Conservation (phyloP, 2,888 invertebrate genomes). For the Hypolimnas misippus region DNA sequence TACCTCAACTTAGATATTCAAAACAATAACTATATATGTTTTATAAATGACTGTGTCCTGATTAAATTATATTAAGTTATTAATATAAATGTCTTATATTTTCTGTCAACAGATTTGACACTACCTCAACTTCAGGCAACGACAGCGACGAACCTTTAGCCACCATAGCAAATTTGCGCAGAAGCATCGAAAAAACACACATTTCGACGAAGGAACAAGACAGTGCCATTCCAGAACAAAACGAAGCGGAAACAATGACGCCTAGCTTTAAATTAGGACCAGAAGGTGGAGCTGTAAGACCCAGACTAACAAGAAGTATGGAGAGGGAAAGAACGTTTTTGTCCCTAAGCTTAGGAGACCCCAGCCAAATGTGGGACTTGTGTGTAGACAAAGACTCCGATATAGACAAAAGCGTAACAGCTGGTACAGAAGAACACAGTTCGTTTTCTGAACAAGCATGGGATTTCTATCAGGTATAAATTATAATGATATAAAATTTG, state of each 20-base stretch:
- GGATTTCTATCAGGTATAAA: slow-evolving; percentile 94
- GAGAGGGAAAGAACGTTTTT: slow-evolving; percentile 72
- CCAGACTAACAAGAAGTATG: slow-evolving; percentile 66
- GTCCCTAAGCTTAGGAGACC: slow-evolving; percentile 72
- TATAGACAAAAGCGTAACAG: slow-evolving; percentile 84
- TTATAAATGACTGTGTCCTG: no score
- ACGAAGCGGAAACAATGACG: slow-evolving; percentile 70
- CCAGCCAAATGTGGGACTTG: slow-evolving; percentile 73
- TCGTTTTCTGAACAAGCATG: slow-evolving; percentile 96
- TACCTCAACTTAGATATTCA: no score
- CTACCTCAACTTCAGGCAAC: slow-evolving; percentile 86
- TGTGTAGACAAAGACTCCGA: slow-evolving; percentile 78
- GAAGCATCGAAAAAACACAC: slow-evolving; percentile 78
- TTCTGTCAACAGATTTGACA: slow-evolving; percentile 73
- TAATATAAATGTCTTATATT: no score
- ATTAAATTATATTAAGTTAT: no score
- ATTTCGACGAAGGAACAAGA: slow-evolving; percentile 68
- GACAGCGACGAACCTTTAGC: slow-evolving; percentile 86
- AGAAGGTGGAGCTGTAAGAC: slow-evolving; percentile 73
- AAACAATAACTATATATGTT: no score
- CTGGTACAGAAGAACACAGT: slow-evolving; percentile 89
- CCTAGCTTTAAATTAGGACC: slow-evolving; percentile 88
- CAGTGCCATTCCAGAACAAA: slow-evolving; percentile 72
- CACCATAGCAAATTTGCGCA: slow-evolving; percentile 70
- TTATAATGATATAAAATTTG: no score